Base-by-base conservation (phyloP, 2,888 invertebrate species). In the Mellilla xanthometata region DNA sequence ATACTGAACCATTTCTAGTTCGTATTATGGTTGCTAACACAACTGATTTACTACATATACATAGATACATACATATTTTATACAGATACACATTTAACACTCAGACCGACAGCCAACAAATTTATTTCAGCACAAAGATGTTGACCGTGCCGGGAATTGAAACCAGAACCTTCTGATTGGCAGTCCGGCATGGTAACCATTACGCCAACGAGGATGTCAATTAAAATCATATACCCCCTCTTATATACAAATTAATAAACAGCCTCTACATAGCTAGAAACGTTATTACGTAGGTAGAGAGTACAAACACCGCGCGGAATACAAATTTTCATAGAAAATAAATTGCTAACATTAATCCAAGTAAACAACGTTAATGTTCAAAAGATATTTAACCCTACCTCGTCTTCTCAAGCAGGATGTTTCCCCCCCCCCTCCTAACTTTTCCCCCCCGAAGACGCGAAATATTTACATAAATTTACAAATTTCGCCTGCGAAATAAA, bases 391-490 rank as follows among this genome's bases (percentile, higher is more conserved):
- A 52, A 45, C 54, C 51, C 49, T 39, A 49, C 56, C 52, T 49
- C 52, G 50, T 32, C 41, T 28, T 47, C 46, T 51, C 51, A 53
- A 52, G 53, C 58, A 62, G 67, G 61, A 64, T 64, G 60, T 56
- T 49, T 47, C 60, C 60, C 60, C 64, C 64, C 57, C 46, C 60
- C 60, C 60, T 63, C 64, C 57, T 66, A 78, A 77, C 77, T 77
- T 78, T 76, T 74, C 74, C 65, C 75, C 75, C 68, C 74, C 68
- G 69, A 88, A 88, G 88, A 87, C 85, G 87, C 75, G 77, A 72
- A 80, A 82, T 85, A 88, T 88, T 88, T 86, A 83, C 88, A 88
- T 88, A 88, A 88, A 88, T 88, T 88, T 85, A 84, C 85, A 85
- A 88, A 88, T 86, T 86, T 83, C 80, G 72, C 75, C 75, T 58